Conservation (phyloP, 2,888 invertebrate species). For the Aspidiotus destructor region DNA sequence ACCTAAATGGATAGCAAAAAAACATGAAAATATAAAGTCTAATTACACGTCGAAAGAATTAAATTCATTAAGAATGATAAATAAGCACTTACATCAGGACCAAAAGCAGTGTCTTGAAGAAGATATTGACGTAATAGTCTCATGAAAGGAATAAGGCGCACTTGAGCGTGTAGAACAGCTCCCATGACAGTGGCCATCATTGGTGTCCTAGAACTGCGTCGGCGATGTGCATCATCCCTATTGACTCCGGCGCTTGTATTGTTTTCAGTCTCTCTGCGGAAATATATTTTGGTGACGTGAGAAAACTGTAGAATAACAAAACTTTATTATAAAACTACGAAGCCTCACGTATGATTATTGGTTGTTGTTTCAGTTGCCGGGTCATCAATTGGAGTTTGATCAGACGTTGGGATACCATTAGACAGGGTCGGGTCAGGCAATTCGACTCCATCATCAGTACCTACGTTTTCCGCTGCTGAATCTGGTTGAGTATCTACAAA, state of each 20-base stretch:
- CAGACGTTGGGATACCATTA: neutral
- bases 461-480: constrained; percentile 13
- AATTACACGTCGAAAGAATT: neutral
- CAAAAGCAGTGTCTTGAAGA: constrained; percentile 26
- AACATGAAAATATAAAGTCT: neutral
- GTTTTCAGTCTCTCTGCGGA: constrained; percentile 6
- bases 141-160: constrained; percentile 27
- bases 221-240: constrained; percentile 1
- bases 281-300: neutral
- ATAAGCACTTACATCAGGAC: constrained; percentile 18
- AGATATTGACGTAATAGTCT: constrained; percentile 26
- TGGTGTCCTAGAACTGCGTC: constrained; percentile 20
- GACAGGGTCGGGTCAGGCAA: neutral
- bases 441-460: constrained; percentile 1
- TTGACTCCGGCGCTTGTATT: neutral
- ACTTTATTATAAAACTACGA: neutral
- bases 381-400: constrained; percentile 15
- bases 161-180: constrained; percentile 23
- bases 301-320: neutral
- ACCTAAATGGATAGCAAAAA: neutral
- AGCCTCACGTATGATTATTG: constrained; percentile 3
- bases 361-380: constrained; percentile 5
- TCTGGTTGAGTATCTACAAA: constrained; percentile 19
- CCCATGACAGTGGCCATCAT: constrained; percentile 27
- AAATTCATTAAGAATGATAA: neutral